Evolutionary conservation across 2,113 vertebrate genomes (phyloP).

Genomic region (Colinus virginianus): DNA sequence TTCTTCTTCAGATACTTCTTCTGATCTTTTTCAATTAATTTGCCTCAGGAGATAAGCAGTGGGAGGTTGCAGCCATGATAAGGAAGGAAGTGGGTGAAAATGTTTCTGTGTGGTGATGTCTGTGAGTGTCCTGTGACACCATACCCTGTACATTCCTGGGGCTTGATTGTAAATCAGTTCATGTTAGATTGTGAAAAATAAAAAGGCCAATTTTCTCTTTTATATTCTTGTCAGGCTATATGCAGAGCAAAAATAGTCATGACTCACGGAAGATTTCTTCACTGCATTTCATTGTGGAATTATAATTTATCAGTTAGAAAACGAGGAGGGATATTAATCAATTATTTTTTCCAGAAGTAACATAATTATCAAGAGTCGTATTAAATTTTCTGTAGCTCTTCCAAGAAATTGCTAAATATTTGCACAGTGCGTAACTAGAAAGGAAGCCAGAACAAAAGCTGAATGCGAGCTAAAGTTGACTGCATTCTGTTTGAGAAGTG

Average conservation of each 20-base stretch:
- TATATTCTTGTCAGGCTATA: neutral
- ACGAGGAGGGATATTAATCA: constrained; percentile 11
- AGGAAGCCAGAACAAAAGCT: neutral
- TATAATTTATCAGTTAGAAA: neutral
- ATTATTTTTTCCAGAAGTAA: constrained; percentile 31
- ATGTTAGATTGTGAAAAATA: neutral
- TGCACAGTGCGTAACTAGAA: neutral
- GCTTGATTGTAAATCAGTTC: neutral
- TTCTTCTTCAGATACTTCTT: neutral
- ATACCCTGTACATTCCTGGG: neutral
- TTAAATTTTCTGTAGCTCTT: neutral
- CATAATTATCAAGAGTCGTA: constrained; percentile 1
- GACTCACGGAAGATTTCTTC: neutral
- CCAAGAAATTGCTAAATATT: constrained; percentile 11
- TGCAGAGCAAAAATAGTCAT: neutral
- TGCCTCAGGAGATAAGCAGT: neutral
- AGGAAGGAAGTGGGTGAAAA: neutral
- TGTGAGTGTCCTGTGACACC: neutral
- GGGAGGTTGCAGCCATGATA: neutral
- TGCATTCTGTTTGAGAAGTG: constrained; percentile 34
- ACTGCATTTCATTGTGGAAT: neutral
- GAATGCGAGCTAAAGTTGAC: neutral
- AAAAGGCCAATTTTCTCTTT: neutral
- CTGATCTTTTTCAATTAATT: neutral
- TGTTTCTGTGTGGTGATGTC: neutral